Conservation (phyloP, 2,797 vertebrate genomes). For the Tiaroga cobitis region DNA sequence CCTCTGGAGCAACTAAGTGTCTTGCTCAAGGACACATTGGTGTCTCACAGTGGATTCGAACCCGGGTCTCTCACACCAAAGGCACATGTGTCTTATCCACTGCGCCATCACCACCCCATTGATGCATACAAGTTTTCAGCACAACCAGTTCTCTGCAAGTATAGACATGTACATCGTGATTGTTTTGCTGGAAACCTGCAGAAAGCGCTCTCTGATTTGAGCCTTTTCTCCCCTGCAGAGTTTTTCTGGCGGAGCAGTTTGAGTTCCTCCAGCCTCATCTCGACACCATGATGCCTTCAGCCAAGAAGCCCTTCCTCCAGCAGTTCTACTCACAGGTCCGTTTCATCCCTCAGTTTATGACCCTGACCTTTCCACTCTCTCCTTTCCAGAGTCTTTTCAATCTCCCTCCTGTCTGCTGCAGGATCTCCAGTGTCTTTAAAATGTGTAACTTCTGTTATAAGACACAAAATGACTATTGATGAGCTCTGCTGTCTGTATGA, state of each 20-base stretch:
- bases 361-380: conserved; percentile 46
- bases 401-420: conserved; percentile 10
- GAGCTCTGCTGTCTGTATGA: neutral
- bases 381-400: conserved; percentile 37
- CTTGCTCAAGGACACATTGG: too few species aligned
- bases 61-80: too few species aligned
- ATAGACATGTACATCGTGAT: neutral
- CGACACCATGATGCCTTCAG: conserved; percentile 96
- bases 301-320: conserved; percentile 97
- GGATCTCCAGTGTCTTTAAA: neutral
- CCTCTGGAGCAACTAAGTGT: too few species aligned
- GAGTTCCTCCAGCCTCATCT: conserved; percentile 96
- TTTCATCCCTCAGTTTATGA: conserved; percentile 33
- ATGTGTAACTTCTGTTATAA: neutral
- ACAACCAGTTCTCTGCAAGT: neutral
- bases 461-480: neutral
- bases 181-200: neutral
- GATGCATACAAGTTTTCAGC: neutral
- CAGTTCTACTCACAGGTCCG: conserved; percentile 98
- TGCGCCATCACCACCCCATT: too few species aligned
- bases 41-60: too few species aligned
- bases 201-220: neutral
- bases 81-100: too few species aligned
- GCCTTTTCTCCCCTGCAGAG: conserved; percentile 74
- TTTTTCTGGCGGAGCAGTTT: conserved; percentile 97